Conservation (phyloP, 1,140 invertebrate species). For the Samia ricini region DNA sequence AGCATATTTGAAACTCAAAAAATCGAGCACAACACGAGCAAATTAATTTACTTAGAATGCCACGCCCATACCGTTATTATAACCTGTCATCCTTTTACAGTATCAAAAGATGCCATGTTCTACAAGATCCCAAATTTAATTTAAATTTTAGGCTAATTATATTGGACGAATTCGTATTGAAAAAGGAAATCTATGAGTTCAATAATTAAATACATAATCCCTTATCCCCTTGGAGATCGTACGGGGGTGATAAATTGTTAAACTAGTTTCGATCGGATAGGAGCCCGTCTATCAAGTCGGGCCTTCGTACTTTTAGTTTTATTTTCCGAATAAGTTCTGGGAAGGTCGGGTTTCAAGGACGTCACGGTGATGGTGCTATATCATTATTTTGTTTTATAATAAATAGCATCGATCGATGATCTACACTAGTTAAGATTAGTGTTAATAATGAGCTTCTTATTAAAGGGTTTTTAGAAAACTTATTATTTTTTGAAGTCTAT, state of each 20-base stretch:
- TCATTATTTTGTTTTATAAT: neutral
- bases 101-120: slow-evolving; percentile 17
- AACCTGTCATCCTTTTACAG: slow-evolving; percentile 15
- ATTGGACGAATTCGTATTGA: neutral
- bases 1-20: neutral
- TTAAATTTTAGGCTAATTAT: slow-evolving; percentile 20
- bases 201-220: slow-evolving; percentile 33
- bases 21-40: neutral
- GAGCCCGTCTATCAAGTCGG: slow-evolving; percentile 28
- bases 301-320: slow-evolving; percentile 38
- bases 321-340: slow-evolving; percentile 47
- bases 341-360: slow-evolving; percentile 59
- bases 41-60: neutral
- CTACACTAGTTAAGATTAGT: neutral
- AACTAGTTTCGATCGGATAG: slow-evolving; percentile 36
- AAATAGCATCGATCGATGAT: neutral
- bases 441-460: no score
- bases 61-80: slow-evolving; percentile 20
- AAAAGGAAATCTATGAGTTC: slow-evolving; percentile 23
- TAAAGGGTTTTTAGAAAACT: no score
- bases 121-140: slow-evolving; percentile 25
- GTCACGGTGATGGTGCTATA: slow-evolving; percentile 4
- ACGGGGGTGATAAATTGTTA: slow-evolving; percentile 41
- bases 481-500: no score
- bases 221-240: slow-evolving; percentile 21